Conservation (phyloP, 2,113 vertebrate species). For the Seriola aureovittata region DNA sequence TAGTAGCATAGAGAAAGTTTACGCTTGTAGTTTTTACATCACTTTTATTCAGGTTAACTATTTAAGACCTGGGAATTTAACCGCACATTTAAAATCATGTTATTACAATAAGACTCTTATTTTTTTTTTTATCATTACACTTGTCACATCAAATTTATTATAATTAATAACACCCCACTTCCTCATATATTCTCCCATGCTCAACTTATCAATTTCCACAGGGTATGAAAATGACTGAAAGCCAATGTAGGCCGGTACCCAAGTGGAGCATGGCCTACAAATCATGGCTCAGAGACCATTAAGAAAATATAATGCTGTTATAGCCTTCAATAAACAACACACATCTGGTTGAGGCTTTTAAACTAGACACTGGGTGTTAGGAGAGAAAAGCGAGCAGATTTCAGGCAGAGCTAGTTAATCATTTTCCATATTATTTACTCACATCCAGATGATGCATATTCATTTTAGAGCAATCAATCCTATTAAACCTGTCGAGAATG, state of each 20-base stretch:
- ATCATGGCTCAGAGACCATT: slow-evolving; percentile 39
- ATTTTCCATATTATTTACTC: background rate
- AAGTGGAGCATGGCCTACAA: slow-evolving; percentile 65
- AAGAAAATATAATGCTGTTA: slow-evolving; percentile 31
- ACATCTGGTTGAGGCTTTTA: slow-evolving; percentile 30
- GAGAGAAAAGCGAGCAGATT: background rate
- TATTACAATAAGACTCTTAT: background rate
- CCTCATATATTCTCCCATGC: background rate
- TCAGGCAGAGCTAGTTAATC: background rate
- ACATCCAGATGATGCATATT: background rate
- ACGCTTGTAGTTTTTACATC: background rate
- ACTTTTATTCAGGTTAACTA: background rate
- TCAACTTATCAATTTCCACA: slow-evolving; percentile 15
- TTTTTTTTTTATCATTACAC: background rate
- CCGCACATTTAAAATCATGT: background rate
- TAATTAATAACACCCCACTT: background rate
- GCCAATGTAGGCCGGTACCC: slow-evolving; percentile 46
- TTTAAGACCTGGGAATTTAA: background rate
- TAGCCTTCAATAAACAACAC: slow-evolving; percentile 33
- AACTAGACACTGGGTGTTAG: background rate
- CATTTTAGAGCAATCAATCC: background rate
- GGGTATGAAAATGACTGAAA: slow-evolving; percentile 14
- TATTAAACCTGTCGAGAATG: background rate
- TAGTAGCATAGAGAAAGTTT: background rate
- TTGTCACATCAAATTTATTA: background rate